A percentile compares a stretch with the other conserved stretches of the same genome.
phyloP scores from a whole-genome alignment of 2,888 invertebrate genomes.

The Aleiodes testaceus region DNA sequence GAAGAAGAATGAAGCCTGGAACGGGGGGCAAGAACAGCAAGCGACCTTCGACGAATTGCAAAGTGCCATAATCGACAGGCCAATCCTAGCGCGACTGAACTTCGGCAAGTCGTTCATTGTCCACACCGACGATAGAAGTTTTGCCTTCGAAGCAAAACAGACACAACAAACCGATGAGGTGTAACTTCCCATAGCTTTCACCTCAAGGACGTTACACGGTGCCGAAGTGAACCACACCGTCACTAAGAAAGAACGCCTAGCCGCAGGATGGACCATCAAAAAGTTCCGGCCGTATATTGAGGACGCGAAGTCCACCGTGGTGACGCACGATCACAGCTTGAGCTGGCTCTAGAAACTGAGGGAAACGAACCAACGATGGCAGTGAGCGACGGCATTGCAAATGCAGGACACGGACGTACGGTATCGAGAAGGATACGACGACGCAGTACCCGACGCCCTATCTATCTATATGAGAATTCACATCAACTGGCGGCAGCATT shows the following conservation, averaged over 20 bases:
- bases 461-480: conserved; percentile 27
- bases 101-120: conserved; percentile 25
- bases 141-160: conserved; percentile 35
- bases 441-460: conserved; percentile 45
- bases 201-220: conserved; percentile 29
- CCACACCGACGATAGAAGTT: conserved; percentile 30
- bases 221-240: conserved; percentile 33
- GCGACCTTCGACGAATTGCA: conserved; percentile 30
- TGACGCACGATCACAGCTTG: background rate
- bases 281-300: conserved; percentile 31
- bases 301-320: conserved; percentile 2
- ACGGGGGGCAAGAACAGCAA: conserved; percentile 32
- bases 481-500: background rate
- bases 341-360: no score
- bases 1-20: conserved; percentile 13
- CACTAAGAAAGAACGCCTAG: background rate
- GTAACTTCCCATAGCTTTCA: background rate
- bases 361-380: conserved; percentile 20
- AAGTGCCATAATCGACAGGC: conserved; percentile 5
- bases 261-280: conserved; percentile 29
- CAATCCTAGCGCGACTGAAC: conserved; percentile 28
- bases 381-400: conserved; percentile 36
- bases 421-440: conserved; percentile 26
- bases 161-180: background rate
- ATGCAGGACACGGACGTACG: conserved; percentile 33